Evolutionary conservation across 2,113 vertebrate genomes (phyloP), one percentile per base, ranked within the genome.

Genomic region (Axis porcinus): DNA sequence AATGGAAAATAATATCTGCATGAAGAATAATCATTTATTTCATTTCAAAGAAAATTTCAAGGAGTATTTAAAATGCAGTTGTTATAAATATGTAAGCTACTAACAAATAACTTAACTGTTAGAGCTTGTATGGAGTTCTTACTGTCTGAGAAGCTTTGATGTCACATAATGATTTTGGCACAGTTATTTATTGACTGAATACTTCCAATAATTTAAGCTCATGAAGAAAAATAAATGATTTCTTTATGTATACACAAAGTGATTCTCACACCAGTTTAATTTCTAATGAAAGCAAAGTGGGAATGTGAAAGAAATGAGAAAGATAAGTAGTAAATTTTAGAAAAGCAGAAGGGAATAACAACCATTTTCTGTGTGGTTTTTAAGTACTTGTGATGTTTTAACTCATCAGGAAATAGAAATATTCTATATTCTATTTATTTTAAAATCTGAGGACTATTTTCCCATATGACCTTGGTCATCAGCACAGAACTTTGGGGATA

Each of bases 11-110:
- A 94, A 6, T 91, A 50, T 43, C 6, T 93, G 13, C 8, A 33
- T 92, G 28, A 88, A 43, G 6, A 62, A 0, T 96, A 92, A 78
- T 50, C 13, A 30, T 92, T 94, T 84, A 78, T 67, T 85, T 94
- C 23, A 78, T 92, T 90, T 88, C 36, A 95, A 89, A 93, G 79
- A 15, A 94, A 70, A 2, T 87, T 70, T 81, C 78, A 81, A 40
- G 86, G n/a, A 74, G 16, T 94, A 54, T 93, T 97, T 92, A 89
- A 95, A 89, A 86, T 84, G 5, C 17, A 95, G 1, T 94, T 93
- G 3, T 86, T 90, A 15, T 64, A 67, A 90, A 94, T 95, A 79
- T 95, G 7, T 85, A 95, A 67, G 21, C 50, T 86, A 13, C 47
- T n/a, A 82, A 67, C 23, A 90, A 67, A 55, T 96, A 96, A 67